phyloP scores from a whole-genome alignment of 2,888 invertebrate species.

The Himalopsyche anomala region DNA sequence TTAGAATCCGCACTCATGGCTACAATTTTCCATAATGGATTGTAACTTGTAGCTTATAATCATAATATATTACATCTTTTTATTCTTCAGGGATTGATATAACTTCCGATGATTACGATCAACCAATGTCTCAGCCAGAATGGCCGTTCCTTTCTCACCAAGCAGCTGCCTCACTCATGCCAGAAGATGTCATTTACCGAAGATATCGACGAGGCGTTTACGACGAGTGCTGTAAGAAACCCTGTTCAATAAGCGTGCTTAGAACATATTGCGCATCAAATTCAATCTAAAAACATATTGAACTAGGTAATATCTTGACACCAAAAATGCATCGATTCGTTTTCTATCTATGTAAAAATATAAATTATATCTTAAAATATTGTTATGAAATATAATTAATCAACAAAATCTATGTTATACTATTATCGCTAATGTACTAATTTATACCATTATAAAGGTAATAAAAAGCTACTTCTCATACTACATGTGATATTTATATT shows the following conservation, averaged over 20 bases:
- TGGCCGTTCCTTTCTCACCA: constrained; percentile 54
- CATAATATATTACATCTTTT: too few relatives aligned
- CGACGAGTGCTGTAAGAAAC: constrained; percentile 72
- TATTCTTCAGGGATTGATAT: too few relatives aligned
- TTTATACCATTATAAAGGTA: too few relatives aligned
- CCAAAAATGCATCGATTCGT: not conserved
- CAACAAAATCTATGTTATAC: too few relatives aligned
- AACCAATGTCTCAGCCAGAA: constrained; percentile 37
- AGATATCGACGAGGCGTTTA: constrained; percentile 68
- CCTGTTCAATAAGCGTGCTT: constrained; percentile 70
- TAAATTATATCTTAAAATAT: too few relatives aligned
- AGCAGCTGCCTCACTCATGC: constrained; percentile 29
- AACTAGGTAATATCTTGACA: not conserved
- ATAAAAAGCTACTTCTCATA: too few relatives aligned
- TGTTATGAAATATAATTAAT: too few relatives aligned
- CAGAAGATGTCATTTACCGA: constrained; percentile 47
- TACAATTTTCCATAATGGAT: too few relatives aligned
- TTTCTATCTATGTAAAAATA: not conserved
- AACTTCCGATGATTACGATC: constrained; percentile 50
- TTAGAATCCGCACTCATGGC: too few relatives aligned
- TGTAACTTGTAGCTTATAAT: too few relatives aligned
- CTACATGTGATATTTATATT: too few relatives aligned
- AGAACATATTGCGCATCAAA: constrained; percentile 69
- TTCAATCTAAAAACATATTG: not conserved
- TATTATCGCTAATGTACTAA: too few relatives aligned